Conservation (phyloP, 1,140 invertebrate genomes). For the Limonius californicus region DNA sequence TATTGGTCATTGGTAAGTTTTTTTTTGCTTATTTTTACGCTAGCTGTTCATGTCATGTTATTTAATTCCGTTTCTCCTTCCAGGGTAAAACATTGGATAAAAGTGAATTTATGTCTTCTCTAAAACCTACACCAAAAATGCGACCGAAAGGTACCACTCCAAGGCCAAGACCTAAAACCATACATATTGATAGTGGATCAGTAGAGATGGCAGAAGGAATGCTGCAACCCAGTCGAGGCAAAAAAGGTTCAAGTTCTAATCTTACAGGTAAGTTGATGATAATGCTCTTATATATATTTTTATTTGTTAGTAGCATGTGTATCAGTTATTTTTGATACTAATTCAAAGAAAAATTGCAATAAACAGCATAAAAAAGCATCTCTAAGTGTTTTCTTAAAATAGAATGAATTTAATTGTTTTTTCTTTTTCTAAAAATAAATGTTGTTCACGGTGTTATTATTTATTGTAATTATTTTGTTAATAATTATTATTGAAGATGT, state of each 20-base stretch:
- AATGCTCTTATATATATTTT: too few species aligned
- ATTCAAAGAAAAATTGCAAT: too few species aligned
- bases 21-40: not conserved
- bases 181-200: constrained; percentile 78
- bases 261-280: constrained; percentile 67
- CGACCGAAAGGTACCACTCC: constrained; percentile 54
- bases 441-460: too few species aligned
- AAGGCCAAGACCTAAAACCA: constrained; percentile 78
- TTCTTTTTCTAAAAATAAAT: too few species aligned
- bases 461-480: too few species aligned
- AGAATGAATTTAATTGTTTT: constrained; percentile 39
- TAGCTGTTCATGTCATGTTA: not conserved
- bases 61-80: constrained; percentile 13
- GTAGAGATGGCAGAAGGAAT: constrained; percentile 70
- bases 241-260: constrained; percentile 78
- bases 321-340: not conserved
- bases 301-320: too few species aligned
- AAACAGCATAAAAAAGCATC: too few species aligned
- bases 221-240: constrained; percentile 66
- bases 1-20: constrained; percentile 42
- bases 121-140: constrained; percentile 58
- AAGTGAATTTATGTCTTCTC: constrained; percentile 60
- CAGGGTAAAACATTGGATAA: constrained; percentile 76
- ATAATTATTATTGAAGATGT: too few species aligned
- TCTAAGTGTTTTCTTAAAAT: constrained; percentile 32